These are phyloP conservation scores for Cladopsammia gracilis DNA, from an alignment of 64 coral and sea anemone species.

Conservation along the genomic window DNA sequence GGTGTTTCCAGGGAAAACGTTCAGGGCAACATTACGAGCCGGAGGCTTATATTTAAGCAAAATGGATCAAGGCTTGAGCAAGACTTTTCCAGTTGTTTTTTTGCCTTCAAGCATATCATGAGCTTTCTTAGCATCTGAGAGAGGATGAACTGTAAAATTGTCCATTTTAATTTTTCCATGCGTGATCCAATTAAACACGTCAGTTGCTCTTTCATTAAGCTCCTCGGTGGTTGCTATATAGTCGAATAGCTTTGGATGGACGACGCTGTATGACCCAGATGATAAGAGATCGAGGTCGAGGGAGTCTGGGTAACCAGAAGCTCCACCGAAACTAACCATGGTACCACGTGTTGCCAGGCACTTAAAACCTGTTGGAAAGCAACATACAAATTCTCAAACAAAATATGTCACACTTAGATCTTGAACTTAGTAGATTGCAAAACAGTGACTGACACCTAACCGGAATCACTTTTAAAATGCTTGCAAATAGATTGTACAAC, in stretches of 20 bases:
- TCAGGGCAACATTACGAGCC: too few relatives aligned
- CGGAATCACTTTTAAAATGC: too few relatives aligned
- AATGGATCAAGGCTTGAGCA: slow-evolving; percentile 56
- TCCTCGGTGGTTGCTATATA: slow-evolving; percentile 48
- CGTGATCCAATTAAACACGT: slow-evolving; percentile 68
- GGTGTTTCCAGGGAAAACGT: too few relatives aligned
- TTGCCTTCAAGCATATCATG: slow-evolving; percentile 68
- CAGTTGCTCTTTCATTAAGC: slow-evolving; percentile 37
- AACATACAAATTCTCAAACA: background rate
- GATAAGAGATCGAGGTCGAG: slow-evolving; percentile 3
- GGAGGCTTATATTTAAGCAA: too few relatives aligned
- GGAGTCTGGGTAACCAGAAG: slow-evolving; percentile 68
- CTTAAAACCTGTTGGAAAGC: slow-evolving; percentile 47
- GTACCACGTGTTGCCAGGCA: slow-evolving; percentile 71
- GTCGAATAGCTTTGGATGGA: slow-evolving; percentile 18
- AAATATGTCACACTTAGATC: too few relatives aligned
- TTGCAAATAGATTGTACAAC: too few relatives aligned
- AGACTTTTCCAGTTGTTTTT: slow-evolving; percentile 73
- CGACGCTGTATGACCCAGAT: slow-evolving; percentile 32
- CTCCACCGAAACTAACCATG: slow-evolving; percentile 61
- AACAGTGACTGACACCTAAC: too few relatives aligned
- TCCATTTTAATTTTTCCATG: slow-evolving; percentile 67
- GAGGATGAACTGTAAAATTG: slow-evolving; percentile 47
- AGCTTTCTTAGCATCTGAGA: slow-evolving; percentile 65
- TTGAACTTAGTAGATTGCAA: too few relatives aligned